Evolutionary conservation across 2,888 invertebrate species (phyloP), one percentile per base, ranked within the genome.

Genomic region (Lypha dubia): DNA sequence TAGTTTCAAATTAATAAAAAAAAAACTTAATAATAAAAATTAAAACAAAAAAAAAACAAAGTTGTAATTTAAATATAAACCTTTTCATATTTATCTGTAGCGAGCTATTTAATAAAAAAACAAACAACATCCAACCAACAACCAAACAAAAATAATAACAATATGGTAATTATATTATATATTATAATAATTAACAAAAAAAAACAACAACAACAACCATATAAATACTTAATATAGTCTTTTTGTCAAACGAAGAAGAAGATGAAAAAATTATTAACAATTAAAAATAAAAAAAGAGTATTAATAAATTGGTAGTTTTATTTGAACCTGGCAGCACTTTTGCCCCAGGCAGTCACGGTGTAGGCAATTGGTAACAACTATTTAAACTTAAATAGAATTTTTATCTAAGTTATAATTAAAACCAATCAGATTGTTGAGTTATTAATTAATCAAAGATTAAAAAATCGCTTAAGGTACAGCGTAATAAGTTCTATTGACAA

Each of bases 31-130:
- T 60, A 68, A 62, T 38, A 44, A 53, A 67, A 58, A 17, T 51
- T 44, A 65, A 28, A 41, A n/a, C n/a, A n/a, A 76, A 62, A 11
- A 20, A 58, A 71, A 67, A 73, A 20, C 44, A 73, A 65, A 63
- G 79, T 83, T 79, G 74, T 79, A 83, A 83, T 28, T 74, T 63
- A 41, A 81, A 79, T 53, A 73, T 58, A 67, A 51, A 79, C 73
- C 53, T 73, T 81, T 84, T 77, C 81, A 70, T 77, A 84, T 77
- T 65, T 77, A 81, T 77, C 81, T 77, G 84, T 84, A 84, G 84
- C 84, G 84, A 81, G 81, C 84, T 80, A 77, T 77, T n/a, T 60
- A 75, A 13, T 35, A 70, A 15, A 56, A 38, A 44, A 17, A 20
- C n/a, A n/a, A n/a, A n/a, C n/a, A n/a, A n/a, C n/a, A n/a, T n/a